These are phyloP conservation scores for Pimpla rufipes DNA, from an alignment of 2,888 invertebrate genomes.

Conservation along the genomic window DNA sequence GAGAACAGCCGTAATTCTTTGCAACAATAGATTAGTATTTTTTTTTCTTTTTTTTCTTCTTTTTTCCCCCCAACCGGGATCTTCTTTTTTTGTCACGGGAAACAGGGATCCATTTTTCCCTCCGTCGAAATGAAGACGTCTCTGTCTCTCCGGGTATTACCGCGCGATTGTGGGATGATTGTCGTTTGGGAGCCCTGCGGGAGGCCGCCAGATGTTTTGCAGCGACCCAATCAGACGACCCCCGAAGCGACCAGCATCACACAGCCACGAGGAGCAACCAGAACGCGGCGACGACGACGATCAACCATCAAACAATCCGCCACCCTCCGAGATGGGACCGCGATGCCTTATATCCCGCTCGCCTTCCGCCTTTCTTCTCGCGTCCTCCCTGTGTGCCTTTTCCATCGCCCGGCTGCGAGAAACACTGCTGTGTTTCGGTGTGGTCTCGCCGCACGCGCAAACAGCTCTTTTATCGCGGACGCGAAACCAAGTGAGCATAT, in stretches of 20 bases:
- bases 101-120: slow-evolving; percentile 65
- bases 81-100: background rate
- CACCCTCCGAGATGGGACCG: slow-evolving; percentile 79
- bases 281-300: slow-evolving; percentile 77
- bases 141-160: slow-evolving; percentile 81
- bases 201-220: slow-evolving; percentile 85
- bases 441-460: slow-evolving; percentile 20
- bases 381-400: slow-evolving; percentile 65
- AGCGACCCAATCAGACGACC: slow-evolving; percentile 85
- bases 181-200: slow-evolving; percentile 84
- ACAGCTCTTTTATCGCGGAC: slow-evolving; percentile 62
- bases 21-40: slow-evolving; percentile 25
- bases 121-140: slow-evolving; percentile 82
- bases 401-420: slow-evolving; percentile 63
- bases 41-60: background rate
- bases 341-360: slow-evolving; percentile 70
- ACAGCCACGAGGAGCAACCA: slow-evolving; percentile 45
- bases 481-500: slow-evolving; percentile 81
- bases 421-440: no score
- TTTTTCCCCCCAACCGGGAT: background rate
- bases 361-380: slow-evolving; percentile 66
- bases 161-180: slow-evolving; percentile 84
- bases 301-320: slow-evolving; percentile 85
- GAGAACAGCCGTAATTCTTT: slow-evolving; percentile 22
- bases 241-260: slow-evolving; percentile 79